Evolutionary conservation across 2,888 invertebrate species (phyloP).

Genomic region (Nematopogon swammerdamellus): DNA sequence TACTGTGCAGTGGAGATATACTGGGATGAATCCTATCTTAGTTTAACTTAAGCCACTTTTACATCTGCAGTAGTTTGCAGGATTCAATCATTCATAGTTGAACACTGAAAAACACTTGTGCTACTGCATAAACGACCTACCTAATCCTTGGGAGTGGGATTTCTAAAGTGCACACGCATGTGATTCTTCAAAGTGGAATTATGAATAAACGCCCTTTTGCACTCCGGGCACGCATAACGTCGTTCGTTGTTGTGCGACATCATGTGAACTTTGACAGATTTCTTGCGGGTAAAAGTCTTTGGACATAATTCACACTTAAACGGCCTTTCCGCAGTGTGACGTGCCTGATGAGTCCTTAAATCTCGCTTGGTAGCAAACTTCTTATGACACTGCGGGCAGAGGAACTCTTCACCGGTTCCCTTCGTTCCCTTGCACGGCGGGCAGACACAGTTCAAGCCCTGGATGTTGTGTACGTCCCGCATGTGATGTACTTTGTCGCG

Average conservation of each 20-base stretch:
- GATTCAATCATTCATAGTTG: no score
- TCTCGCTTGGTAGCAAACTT: not conserved
- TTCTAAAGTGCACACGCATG: not conserved
- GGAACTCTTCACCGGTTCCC: not conserved
- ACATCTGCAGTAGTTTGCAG: no score
- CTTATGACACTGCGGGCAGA: not conserved
- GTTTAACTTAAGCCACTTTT: no score
- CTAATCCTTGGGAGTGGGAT: no score
- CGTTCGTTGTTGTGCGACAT: slow-evolving; percentile 26
- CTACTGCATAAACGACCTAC: no score
- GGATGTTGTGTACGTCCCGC: not conserved
- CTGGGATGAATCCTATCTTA: no score
- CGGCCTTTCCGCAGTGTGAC: not conserved
- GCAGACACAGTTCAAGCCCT: not conserved
- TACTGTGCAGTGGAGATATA: no score
- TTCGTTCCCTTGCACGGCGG: not conserved
- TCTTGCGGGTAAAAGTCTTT: slow-evolving; percentile 8
- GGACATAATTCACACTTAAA: not conserved
- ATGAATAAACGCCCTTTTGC: slow-evolving; percentile 35
- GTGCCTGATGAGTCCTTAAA: not conserved
- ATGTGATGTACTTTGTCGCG: not conserved
- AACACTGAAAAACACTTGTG: no score
- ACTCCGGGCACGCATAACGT: slow-evolving; percentile 37
- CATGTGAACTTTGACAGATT: slow-evolving; percentile 39
- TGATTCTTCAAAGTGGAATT: not conserved